Percentiles rank a stretch among this genome's conserved stretches.
phyloP scores from a whole-genome alignment of 2,888 invertebrate species.

The Leptopilina drosophilae region DNA sequence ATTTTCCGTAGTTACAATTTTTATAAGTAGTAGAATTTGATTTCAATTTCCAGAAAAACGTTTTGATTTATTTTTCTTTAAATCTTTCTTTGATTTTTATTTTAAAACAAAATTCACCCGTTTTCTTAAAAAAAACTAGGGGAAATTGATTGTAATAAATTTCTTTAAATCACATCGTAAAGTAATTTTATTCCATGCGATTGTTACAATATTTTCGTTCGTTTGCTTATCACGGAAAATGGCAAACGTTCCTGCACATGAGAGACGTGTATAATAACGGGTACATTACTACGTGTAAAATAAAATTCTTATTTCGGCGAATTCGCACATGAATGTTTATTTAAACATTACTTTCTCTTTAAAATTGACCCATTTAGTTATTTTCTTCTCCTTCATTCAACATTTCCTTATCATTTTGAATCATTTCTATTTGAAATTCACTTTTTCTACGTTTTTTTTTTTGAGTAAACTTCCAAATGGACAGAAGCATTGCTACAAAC shows the following conservation, averaged over 20 bases:
- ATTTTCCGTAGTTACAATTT: neutral
- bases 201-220: constrained; percentile 66
- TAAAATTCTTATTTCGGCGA: constrained; percentile 32
- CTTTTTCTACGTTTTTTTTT: constrained; percentile 6
- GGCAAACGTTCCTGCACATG: constrained; percentile 21
- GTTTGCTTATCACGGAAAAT: constrained; percentile 43
- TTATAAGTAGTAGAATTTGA: neutral
- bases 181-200: constrained; percentile 71
- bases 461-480: constrained; percentile 29
- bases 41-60: neutral
- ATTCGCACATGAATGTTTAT: constrained; percentile 21
- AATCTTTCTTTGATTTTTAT: neutral
- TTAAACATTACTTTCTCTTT: neutral
- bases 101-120: neutral
- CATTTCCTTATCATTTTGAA: constrained; percentile 5
- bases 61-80: neutral
- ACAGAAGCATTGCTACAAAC: constrained; percentile 27
- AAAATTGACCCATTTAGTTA: constrained; percentile 13
- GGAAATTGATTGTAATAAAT: neutral
- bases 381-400: neutral
- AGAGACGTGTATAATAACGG: constrained; percentile 39
- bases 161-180: constrained; percentile 58
- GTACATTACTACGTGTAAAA: constrained; percentile 39
- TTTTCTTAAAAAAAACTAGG: neutral
- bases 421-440: constrained; percentile 22